These are phyloP conservation scores for Ephydatia muelleri DNA, from an alignment of 37 sponge, comb jelly and placozoan species.

Conservation along the genomic window DNA sequence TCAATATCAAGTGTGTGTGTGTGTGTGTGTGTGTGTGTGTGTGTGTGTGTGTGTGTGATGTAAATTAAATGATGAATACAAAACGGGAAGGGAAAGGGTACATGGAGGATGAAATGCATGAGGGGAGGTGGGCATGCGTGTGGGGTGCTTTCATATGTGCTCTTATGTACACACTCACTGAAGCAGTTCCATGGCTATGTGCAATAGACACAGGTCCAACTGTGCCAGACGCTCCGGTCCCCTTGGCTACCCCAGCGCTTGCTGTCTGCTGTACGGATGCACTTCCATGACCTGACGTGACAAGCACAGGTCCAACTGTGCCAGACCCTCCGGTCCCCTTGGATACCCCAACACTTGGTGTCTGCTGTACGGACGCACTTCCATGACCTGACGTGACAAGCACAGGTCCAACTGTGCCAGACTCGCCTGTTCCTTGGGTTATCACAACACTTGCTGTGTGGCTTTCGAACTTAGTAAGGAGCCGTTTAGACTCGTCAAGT, in stretches of 20 bases:
- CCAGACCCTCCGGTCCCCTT: conserved; percentile 23
- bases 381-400: conserved; percentile 3
- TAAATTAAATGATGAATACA: not conserved
- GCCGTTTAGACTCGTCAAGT: conserved; percentile 61
- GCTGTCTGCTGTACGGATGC: not conserved
- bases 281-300: not conserved
- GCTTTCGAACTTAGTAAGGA: conserved; percentile 39
- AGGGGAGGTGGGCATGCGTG: conserved; percentile 1
- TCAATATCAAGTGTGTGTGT: conserved; percentile 3
- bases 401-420: conserved; percentile 31
- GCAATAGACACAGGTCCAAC: conserved; percentile 3
- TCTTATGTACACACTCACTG: not conserved
- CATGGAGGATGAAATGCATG: not conserved
- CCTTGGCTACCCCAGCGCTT: not conserved
- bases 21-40: not conserved
- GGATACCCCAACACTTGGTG: not conserved
- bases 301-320: conserved; percentile 21
- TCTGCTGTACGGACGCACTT: not conserved
- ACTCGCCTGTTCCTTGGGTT: conserved; percentile 3
- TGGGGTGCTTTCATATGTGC: not conserved
- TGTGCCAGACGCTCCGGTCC: conserved; percentile 32
- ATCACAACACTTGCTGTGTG: not conserved
- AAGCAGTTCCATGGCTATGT: conserved; percentile 1
- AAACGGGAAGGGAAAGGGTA: not conserved
- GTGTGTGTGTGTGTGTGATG: not conserved